These are phyloP conservation scores for Drosophila pandora DNA, from an alignment of 1,140 invertebrate species.

Conservation along the genomic window DNA sequence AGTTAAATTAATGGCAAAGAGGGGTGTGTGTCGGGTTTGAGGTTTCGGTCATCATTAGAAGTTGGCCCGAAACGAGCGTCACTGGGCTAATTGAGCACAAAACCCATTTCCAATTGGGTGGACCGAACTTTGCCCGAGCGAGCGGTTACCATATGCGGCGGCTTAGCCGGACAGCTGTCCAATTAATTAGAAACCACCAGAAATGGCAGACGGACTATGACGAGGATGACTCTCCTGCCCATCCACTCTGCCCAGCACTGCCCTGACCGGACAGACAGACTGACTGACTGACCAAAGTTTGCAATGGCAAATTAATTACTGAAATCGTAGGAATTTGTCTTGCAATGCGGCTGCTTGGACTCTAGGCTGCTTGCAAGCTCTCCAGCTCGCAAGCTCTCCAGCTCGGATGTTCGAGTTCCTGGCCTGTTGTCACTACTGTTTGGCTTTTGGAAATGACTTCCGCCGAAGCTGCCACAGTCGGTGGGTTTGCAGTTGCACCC, in stretches of 20 bases:
- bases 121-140: constrained; percentile 37
- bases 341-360: constrained; percentile 27
- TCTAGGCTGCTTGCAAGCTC: neutral
- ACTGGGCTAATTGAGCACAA: constrained; percentile 67
- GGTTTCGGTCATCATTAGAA: constrained; percentile 57
- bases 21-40: constrained; percentile 20
- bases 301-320: constrained; percentile 80
- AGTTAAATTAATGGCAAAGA: constrained; percentile 51
- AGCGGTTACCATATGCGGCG: constrained; percentile 52
- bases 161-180: constrained; percentile 62
- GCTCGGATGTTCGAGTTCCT: constrained; percentile 2
- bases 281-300: constrained; percentile 59
- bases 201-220: constrained; percentile 56
- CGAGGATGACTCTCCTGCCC: constrained; percentile 51
- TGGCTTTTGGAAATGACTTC: constrained; percentile 74
- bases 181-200: constrained; percentile 74
- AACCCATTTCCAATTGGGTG: constrained; percentile 43
- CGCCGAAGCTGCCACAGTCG: constrained; percentile 34
- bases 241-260: neutral
- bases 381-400: neutral
- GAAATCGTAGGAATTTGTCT: constrained; percentile 82
- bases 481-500: constrained; percentile 12
- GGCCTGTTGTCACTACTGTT: constrained; percentile 62
- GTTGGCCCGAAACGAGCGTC: constrained; percentile 39
- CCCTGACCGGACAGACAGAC: neutral